Evolutionary conservation across 2,888 invertebrate genomes (phyloP).

Genomic region (Catocala fraxini): DNA sequence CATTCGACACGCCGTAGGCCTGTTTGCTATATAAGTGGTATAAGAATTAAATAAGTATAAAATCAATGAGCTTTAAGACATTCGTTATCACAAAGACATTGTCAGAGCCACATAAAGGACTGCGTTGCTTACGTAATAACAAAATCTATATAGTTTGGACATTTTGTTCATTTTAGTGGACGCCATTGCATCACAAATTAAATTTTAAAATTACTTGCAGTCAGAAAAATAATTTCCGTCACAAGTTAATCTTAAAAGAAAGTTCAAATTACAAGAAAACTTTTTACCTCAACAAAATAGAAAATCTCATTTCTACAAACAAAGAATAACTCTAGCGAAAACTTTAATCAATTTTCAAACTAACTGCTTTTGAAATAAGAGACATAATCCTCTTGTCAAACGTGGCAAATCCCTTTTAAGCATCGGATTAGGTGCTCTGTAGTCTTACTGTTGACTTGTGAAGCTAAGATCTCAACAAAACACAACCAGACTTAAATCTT

Average conservation of each 20-base stretch:
- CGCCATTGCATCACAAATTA: no score
- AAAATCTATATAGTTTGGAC: no score
- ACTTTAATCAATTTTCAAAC: constrained; percentile 11
- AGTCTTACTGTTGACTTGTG: constrained; percentile 14
- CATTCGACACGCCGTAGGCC: no score
- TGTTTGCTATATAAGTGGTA: no score
- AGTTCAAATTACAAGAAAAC: constrained; percentile 1
- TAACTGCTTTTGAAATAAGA: background rate
- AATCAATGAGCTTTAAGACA: no score
- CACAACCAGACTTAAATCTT: constrained; percentile 6
- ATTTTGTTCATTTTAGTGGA: no score
- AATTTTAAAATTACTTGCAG: no score
- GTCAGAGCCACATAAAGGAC: no score
- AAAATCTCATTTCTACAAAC: background rate
- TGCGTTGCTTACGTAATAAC: no score
- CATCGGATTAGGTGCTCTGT: constrained; percentile 11
- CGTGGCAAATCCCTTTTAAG: constrained; percentile 6
- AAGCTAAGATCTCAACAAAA: constrained; percentile 3
- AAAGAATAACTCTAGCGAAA: background rate
- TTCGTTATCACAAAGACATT: no score
- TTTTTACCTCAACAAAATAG: constrained; percentile 3
- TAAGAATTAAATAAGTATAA: no score
- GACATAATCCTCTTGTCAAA: background rate
- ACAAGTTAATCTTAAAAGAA: background rate
- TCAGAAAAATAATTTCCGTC: constrained; percentile 1